These are phyloP conservation scores for Maconellicoccus hirsutus DNA, from an alignment of 1,140 invertebrate species.

Conservation along the genomic window DNA sequence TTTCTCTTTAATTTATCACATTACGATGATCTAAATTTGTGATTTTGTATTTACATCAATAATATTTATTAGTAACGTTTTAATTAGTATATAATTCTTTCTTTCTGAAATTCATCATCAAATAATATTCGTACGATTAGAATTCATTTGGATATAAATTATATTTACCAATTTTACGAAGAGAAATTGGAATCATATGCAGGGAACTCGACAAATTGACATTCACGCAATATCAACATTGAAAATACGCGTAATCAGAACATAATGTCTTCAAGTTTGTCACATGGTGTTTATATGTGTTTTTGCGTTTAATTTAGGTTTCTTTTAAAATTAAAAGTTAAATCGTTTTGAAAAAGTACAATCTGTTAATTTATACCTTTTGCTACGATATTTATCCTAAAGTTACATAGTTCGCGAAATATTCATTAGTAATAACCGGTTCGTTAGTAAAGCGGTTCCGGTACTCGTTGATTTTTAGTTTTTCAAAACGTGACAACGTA, in stretches of 20 bases:
- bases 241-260: constrained; percentile 17
- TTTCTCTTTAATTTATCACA: too few species aligned
- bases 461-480: not conserved
- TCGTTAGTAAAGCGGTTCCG: constrained; percentile 9
- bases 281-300: constrained; percentile 18
- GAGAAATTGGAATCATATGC: not conserved
- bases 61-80: too few species aligned
- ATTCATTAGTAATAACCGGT: not conserved
- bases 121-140: too few species aligned
- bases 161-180: not conserved
- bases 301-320: constrained; percentile 17
- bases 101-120: too few species aligned
- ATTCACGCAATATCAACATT: constrained; percentile 14
- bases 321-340: not conserved
- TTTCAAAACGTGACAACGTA: constrained; percentile 14
- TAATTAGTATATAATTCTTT: not conserved
- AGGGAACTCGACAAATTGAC: not conserved
- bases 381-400: not conserved
- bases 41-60: too few species aligned
- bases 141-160: too few species aligned
- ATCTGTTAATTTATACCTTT: not conserved
- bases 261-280: constrained; percentile 15
- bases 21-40: too few species aligned
- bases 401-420: not conserved
- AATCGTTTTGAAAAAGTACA: not conserved